Evolutionary conservation across 2,113 vertebrate species (phyloP), one percentile per base, ranked within the genome.

Genomic region (Symphodus melops): DNA sequence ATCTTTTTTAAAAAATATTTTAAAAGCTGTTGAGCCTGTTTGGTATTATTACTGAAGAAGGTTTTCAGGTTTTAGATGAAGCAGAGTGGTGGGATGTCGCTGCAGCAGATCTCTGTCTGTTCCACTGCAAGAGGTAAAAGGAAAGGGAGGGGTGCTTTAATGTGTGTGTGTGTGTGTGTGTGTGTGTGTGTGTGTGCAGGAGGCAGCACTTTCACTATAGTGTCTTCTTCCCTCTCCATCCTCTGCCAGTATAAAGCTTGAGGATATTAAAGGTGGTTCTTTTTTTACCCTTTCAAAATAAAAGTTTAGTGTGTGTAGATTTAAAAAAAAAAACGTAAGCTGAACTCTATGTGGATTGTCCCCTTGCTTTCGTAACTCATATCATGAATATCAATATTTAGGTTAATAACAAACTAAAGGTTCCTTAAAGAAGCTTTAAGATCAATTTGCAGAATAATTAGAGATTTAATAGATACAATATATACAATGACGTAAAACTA

Each of bases 91-190:
- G 44, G 33, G 68, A 73, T 25, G 68, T 42, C 16, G 41, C 77
- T 85, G 86, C 87, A 65, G 89, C 83, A 88, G 66, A 79, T 84
- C 37, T 19, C 63, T n/a, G 23, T 41, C 66, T 84, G 25, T 21
- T 82, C 33, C 56, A 53, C 82, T 48, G 86, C 84, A 88, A 56
- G 76, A 75, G 60, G 41, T 49, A 9, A 33, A 55, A 28, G 39
- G 48, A 54, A 56, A 19, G 75, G 72, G 73, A 36, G 68, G 46
- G 79, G 72, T 48, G 74, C 14, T 51, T 9, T 11, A 51, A 46
- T 3, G 66, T 9, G 65, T 14, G 58, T 3, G 76, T 33, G 81
- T 37, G 67, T 42, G 57, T 37, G 72, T 48, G 63, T 37, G 80
- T 55, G 66, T 41, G 67, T 41, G 74, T 56, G 75, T 42, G 46